Evolutionary conservation across 1,140 invertebrate species (phyloP).

Genomic region (Macrocentrus cingulum): DNA sequence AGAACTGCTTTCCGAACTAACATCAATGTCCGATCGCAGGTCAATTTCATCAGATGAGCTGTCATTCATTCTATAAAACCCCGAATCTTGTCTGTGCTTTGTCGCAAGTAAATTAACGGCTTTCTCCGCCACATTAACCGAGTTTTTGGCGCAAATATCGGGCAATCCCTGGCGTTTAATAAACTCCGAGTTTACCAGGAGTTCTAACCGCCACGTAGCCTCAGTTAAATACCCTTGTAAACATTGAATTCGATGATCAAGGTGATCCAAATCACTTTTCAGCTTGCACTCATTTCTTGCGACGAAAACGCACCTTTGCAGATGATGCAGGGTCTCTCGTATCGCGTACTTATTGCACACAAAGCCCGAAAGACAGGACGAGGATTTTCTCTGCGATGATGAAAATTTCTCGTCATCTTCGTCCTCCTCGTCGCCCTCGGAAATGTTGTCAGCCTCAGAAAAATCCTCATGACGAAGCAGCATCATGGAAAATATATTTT

Average conservation of each 20-base stretch:
- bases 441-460: constrained; percentile 21
- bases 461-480: constrained; percentile 47
- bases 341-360: constrained; percentile 45
- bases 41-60: constrained; percentile 38
- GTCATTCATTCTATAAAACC: constrained; percentile 38
- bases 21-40: constrained; percentile 37
- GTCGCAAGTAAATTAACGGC: constrained; percentile 27
- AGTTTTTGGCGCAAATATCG: constrained; percentile 2
- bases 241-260: constrained; percentile 30
- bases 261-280: constrained; percentile 28
- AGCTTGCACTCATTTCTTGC: constrained; percentile 30
- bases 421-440: constrained; percentile 33
- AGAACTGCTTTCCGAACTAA: constrained; percentile 39
- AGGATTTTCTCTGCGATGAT: not conserved
- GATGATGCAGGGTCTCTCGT: constrained; percentile 37
- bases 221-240: constrained; percentile 36
- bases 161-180: constrained; percentile 26
- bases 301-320: constrained; percentile 33
- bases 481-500: constrained; percentile 49
- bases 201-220: constrained; percentile 44
- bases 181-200: constrained; percentile 41
- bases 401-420: constrained; percentile 20
- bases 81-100: constrained; percentile 28
- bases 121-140: too few species aligned
- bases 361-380: constrained; percentile 33